Evolutionary conservation across 2,797 vertebrate genomes (phyloP), one percentile per base, ranked within the genome.

Genomic region (Melanotaenia nigrans): DNA sequence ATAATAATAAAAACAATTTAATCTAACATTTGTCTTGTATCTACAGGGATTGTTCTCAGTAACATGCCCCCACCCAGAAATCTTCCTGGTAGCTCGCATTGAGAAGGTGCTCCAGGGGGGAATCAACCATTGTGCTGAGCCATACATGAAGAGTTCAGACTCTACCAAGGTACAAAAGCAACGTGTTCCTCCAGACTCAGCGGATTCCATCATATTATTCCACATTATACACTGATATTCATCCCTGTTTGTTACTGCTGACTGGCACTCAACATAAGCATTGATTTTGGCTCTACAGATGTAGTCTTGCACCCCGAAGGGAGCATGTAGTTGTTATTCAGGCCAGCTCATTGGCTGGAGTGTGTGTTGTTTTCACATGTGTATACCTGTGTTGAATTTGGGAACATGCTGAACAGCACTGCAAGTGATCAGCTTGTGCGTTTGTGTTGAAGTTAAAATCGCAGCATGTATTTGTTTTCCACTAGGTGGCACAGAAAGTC

Each of bases 121-220:
- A 72, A 96, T 99, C 85, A 86, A 97, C 1, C 97, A 99, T 55
- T 99, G 97, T 68, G 97, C 97, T 20, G 98, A 99, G 67, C 96
- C 97, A 0, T 99, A 99, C 87, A 99, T 98, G 96, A 99, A 96
- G 91, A 99, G 94, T 87, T 98, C 97, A 10, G 98, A 99, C 91
- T 99, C 97, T n/a, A 94, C 95, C 66, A 99, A 99, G 97, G 98
- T 99, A 94, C 22, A 18, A 40, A 71, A 12, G 13, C 51, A 28
- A 6, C 7, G 0, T 22, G 53, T 77, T 70, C 45, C 49, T 30
- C 25, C 47, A 2, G 8, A 38, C 72, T 89, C 85, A 87, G 84
- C 85, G 75, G 61, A 83, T 89, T 85, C 64, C 68, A 59, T 9
- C 64, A 64, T 25, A 73, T 82, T 86, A 81, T 78, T 85, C 82